Evolutionary conservation across 2,113 vertebrate species (phyloP).

Genomic region (Thomomys bottae): DNA sequence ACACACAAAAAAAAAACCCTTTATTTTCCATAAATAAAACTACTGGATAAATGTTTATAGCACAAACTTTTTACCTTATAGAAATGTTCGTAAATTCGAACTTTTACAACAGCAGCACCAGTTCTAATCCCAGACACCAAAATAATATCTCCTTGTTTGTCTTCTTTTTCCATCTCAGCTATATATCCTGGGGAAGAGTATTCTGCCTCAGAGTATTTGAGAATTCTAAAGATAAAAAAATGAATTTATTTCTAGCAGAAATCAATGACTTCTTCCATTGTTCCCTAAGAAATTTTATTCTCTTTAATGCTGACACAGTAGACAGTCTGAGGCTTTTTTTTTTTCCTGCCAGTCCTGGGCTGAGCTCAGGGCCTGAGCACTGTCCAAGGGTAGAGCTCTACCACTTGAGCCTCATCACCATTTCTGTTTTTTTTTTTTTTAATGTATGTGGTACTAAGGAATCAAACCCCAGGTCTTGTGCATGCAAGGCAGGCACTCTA

Average conservation of each 20-base stretch:
- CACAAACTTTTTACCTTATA: slow-evolving; percentile 82
- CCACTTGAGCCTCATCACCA: too few species aligned
- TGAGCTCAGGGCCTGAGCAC: too few species aligned
- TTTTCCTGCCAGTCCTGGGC: background rate
- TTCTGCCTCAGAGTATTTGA: slow-evolving; percentile 84
- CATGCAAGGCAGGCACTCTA: too few species aligned
- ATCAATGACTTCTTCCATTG: slow-evolving; percentile 37
- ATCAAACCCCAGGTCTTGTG: too few species aligned
- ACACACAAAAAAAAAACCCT: slow-evolving; percentile 40
- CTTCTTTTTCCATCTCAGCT: slow-evolving; percentile 82
- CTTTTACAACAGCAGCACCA: slow-evolving; percentile 80
- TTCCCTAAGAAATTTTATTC: background rate
- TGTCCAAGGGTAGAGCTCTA: too few species aligned
- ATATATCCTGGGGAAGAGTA: slow-evolving; percentile 82
- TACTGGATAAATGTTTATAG: background rate
- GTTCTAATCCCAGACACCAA: slow-evolving; percentile 85
- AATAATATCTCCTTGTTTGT: slow-evolving; percentile 82
- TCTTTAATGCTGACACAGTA: background rate
- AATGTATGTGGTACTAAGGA: too few species aligned
- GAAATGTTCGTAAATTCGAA: slow-evolving; percentile 79
- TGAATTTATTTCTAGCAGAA: slow-evolving; percentile 31
- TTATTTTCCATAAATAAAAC: background rate
- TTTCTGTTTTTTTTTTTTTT: too few species aligned
- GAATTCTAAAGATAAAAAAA: slow-evolving; percentile 80
- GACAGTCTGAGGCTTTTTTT: background rate